These are phyloP conservation scores for Promerops cafer DNA, from an alignment of 2,113 vertebrate genomes.

Conservation along the genomic window DNA sequence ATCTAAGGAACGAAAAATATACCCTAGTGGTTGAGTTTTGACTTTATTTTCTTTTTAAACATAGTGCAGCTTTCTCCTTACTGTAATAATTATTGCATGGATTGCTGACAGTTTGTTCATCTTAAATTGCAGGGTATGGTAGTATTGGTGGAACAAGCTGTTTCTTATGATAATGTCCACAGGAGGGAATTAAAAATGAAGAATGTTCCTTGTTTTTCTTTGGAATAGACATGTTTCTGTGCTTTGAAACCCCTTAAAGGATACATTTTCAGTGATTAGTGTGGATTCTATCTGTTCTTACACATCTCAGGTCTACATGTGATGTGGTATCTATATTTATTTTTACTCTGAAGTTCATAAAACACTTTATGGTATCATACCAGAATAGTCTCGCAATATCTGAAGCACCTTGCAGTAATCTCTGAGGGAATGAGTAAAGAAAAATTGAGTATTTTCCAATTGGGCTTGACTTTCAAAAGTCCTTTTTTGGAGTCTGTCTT, in stretches of 20 bases:
- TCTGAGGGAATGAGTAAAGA: background rate
- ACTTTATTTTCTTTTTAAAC: background rate
- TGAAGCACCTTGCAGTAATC: background rate
- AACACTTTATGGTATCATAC: background rate
- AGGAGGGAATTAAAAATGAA: background rate
- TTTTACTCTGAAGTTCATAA: background rate
- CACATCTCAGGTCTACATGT: background rate
- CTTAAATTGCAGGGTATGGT: background rate
- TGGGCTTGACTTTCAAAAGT: background rate
- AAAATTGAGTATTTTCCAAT: background rate
- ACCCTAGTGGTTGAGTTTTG: background rate
- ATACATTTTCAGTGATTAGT: background rate
- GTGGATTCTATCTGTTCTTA: background rate
- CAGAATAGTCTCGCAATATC: background rate
- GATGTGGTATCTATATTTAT: background rate
- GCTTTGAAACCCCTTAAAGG: background rate
- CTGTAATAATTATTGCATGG: background rate
- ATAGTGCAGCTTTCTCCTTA: background rate
- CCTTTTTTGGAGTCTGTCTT: background rate
- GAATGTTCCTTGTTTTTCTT: background rate
- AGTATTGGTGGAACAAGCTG: background rate
- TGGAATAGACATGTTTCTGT: background rate
- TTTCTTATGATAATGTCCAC: background rate
- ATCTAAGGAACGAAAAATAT: background rate
- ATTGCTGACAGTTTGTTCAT: background rate